Evolutionary conservation across 2,113 vertebrate species (phyloP), one percentile per base, ranked within the genome.

Genomic region (Alouatta palliata): DNA sequence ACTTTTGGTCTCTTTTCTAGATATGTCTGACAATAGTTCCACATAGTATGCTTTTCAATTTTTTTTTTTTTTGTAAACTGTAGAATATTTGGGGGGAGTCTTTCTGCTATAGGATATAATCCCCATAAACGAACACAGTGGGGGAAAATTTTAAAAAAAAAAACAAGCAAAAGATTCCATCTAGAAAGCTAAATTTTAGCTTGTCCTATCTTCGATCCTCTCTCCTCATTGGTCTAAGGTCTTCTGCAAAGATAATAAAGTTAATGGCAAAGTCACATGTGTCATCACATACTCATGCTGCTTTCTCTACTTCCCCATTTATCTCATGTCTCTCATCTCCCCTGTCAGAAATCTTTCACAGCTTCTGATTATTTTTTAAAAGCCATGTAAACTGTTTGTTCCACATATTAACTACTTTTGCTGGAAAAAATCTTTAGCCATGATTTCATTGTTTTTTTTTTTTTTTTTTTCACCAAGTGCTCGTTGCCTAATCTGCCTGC

Each of bases 171-270:
- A 94, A 93, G 43, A 82, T 52, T 49, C 86, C n/a, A 12, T 84
- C 37, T 49, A 35, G 35, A 76, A 27, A 89, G 66, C 14, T 93
- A 56, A 49, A 49, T 49, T 49, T 79, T 68, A 82, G 47, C 37
- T 52, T 66, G 45, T 58, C 76, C 64, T 91, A 13, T 56, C 47
- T 87, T 88, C 10, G 1, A 1, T 56, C 14, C 1, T 47, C 49
- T 84, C 45, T 80, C 75, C 86, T 80, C 7, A 1, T 37, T 84
- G 35, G 64, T 83, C 87, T 97, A 71, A 94, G 83, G 58, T 82
- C 95, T 94, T 95, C n/a, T 91, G 73, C 88, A 77, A 93, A 95
- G 66, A 92, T 92, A 97, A 91, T 84, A 90, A 92, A 89, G 95
- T 90, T 87, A 83, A 97, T 88, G 76, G 20, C 64, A 27, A 90